Percentiles rank a stretch among this genome's conserved stretches.
These are phyloP conservation scores for Cyclophora albipunctata DNA, from an alignment of 2,888 invertebrate genomes.

Conservation along the genomic window DNA sequence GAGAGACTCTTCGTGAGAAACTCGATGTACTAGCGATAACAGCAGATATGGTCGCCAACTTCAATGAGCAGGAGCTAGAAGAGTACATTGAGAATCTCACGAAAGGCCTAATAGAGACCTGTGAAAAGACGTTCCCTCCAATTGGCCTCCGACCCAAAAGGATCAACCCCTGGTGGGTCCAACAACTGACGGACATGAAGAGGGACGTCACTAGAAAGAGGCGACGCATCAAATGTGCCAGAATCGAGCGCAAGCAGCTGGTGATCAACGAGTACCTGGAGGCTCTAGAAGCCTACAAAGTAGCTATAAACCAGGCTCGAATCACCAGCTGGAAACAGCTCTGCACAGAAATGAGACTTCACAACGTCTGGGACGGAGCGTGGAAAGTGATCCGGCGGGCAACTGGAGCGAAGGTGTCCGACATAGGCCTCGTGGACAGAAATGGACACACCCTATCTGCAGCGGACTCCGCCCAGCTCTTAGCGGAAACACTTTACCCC, in stretches of 20 bases:
- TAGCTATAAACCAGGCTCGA: slow-evolving; percentile 4
- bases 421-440: neutral
- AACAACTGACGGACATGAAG: slow-evolving; percentile 11
- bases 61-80: neutral
- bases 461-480: too few species aligned
- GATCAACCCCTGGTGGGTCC: slow-evolving; percentile 18
- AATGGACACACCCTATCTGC: neutral
- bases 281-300: slow-evolving; percentile 12
- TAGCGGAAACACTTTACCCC: too few species aligned
- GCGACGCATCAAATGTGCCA: slow-evolving; percentile 14
- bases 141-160: neutral
- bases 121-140: slow-evolving; percentile 1
- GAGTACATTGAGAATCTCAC: neutral
- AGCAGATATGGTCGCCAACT: too few species aligned
- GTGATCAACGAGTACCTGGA: slow-evolving; percentile 13
- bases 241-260: slow-evolving; percentile 5
- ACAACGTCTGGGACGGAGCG: slow-evolving; percentile 1
- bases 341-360: slow-evolving; percentile 9
- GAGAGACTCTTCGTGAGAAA: too few species aligned
- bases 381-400: slow-evolving; percentile 8
- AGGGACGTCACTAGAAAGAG: slow-evolving; percentile 8
- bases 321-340: slow-evolving; percentile 15
- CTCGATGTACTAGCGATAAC: too few species aligned
- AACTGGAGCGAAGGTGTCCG: too few species aligned
- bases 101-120: slow-evolving; percentile 1